Evolutionary conservation across 2,888 invertebrate genomes (phyloP), one percentile per base, ranked within the genome.

Genomic region (Cacoxenus indagator): DNA sequence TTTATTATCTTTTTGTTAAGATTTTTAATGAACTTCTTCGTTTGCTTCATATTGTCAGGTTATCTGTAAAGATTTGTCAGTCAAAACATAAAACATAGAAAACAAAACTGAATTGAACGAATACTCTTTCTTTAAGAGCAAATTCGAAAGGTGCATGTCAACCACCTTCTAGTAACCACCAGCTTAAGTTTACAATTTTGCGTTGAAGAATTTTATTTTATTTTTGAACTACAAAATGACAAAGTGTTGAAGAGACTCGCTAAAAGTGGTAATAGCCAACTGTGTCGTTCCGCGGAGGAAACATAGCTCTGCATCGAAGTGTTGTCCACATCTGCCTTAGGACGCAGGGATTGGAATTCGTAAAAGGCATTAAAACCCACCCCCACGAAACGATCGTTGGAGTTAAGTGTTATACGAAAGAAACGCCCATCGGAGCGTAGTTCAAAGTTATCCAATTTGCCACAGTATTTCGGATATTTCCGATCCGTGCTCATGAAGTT

Each of bases 341-440:
- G 68, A 91, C 90, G 61, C 22, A 61, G 61, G 0, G 75, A 27
- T 82, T 92, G 92, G 88, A 98, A 98, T 84, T 94, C 93, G 89
- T 96, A 98, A 75, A 93, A 92, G 9, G 97, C 98, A 84, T 95
- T 94, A 89, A 99, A 99, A 57, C 98, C 98, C 29, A 95, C 95
- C 54, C 94, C 96, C 85, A 99, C 98, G 78, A 96, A 93, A 75
- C 96, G 91, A 87, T 96, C 95, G 87, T 99, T 98, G 4, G 98
- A 96, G 84, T 94, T 91, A 89, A 99, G 98, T 4, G 96, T 96
- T 64, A 99, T 95, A 79, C 97, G 92, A 89, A 98, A 98, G 90
- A 97, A 98, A 84, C 94, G 93, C 70, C 94, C 92, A 85, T 98
- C 97, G 4, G 97, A 97, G 78, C 93, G 93, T 48, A 96, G 91